Percentiles rank a stretch among this genome's conserved stretches.
Evolutionary conservation across 2,113 vertebrate genomes (phyloP).

Genomic region (Clinocottus analis): DNA sequence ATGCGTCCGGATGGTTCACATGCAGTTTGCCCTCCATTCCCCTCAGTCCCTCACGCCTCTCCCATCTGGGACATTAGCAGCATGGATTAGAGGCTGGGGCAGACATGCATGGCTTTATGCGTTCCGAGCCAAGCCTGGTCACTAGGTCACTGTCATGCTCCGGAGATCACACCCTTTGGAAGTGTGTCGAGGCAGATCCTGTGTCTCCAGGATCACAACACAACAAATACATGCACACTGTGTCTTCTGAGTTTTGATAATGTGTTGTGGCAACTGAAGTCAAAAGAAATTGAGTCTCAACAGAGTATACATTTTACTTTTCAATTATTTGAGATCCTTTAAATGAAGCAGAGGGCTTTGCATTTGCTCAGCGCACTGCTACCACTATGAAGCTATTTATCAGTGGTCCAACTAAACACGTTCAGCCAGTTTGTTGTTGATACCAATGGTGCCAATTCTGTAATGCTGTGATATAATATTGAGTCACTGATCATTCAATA

Average conservation of each 20-base stretch:
- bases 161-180: conserved; percentile 45
- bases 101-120: conserved; percentile 42
- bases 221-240: background rate
- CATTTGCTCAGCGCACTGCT: background rate
- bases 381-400: background rate
- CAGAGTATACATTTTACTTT: background rate
- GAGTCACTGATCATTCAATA: background rate
- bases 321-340: background rate
- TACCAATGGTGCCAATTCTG: background rate
- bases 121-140: conserved; percentile 60
- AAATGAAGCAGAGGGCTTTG: background rate
- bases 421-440: background rate
- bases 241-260: background rate
- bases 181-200: conserved; percentile 29
- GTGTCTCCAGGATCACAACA: background rate
- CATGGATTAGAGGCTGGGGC: conserved; percentile 59
- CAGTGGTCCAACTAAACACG: conserved; percentile 5
- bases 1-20: conserved; percentile 9
- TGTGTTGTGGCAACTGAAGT: background rate
- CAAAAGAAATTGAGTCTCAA: background rate
- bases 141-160: conserved; percentile 67
- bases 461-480: background rate
- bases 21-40: background rate
- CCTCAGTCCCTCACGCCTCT: background rate
- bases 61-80: conserved; percentile 31